Conservation (phyloP, 1,140 invertebrate genomes). For the Saccostrea glomerata region DNA sequence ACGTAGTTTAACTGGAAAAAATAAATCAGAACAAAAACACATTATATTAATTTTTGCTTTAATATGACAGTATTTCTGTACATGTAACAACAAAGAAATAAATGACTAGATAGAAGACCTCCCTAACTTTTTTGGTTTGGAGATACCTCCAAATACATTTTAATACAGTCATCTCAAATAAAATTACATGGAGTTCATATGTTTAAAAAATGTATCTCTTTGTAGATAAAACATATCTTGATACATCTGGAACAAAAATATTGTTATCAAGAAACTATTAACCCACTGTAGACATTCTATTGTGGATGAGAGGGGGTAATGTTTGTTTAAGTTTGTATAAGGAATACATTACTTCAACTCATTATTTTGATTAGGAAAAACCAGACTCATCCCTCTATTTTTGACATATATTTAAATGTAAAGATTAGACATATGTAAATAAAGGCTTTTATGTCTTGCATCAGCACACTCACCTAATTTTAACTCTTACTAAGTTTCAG, state of each 20-base stretch:
- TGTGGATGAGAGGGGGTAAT: too few relatives aligned
- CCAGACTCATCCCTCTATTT: too few relatives aligned
- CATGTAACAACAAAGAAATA: constrained; percentile 36
- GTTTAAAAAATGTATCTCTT: neutral
- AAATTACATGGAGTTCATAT: neutral
- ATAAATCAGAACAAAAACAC: neutral
- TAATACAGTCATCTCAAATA: neutral
- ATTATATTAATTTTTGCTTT: neutral
- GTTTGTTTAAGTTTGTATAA: too few relatives aligned
- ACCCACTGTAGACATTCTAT: too few relatives aligned
- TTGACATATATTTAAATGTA: too few relatives aligned
- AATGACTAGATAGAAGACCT: constrained; percentile 20
- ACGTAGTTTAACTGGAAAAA: neutral
- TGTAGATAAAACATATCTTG: neutral
- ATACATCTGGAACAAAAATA: neutral
- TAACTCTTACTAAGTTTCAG: neutral
- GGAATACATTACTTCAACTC: too few relatives aligned
- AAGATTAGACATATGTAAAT: neutral
- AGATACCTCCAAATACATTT: neutral
- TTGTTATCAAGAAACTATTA: too few relatives aligned
- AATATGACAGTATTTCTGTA: constrained; percentile 38
- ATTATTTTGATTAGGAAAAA: too few relatives aligned
- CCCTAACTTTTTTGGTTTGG: neutral
- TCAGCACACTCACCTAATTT: neutral
- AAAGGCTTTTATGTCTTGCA: neutral